Base-by-base conservation (phyloP, 2,888 invertebrate species). In the Taenaris catops region DNA sequence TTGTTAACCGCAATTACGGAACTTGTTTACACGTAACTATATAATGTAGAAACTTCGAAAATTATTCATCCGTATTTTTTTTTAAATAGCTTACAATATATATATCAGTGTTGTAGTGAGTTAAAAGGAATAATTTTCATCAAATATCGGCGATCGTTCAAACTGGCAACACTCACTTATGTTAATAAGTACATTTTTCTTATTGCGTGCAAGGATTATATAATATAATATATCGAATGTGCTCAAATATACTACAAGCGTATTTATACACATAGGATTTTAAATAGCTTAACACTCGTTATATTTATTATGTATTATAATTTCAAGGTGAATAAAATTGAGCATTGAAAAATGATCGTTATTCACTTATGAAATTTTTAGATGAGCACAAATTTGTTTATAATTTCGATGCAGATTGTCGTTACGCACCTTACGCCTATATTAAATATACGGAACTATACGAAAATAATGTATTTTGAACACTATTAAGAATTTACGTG, bases 1-100 rank as follows among this genome's bases (percentile, higher is more conserved):
- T 26, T 9, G 14, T 34, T 19, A 29, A 23, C 17, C 16, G 20
- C 12, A 31, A 6, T n/a, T n/a, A n/a, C n/a, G n/a, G 14, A 34
- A 32, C 18, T 24, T 14, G 7, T 34, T n/a, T n/a, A n/a, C n/a
- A n/a, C n/a, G n/a, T n/a, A n/a, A 8, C 11, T 26, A 16, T n/a
- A 16, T 14, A 26, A 25, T 43, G 44, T 40, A 44, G 34, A 44
- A 34, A 21, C 20, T 25, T 44, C 44, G 19, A 44, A 44, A 44
- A 44, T 34, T 44, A 44, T 26, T 18, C 31, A 12, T 12, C 14
- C 11, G 17, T 34, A 5, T 8, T 36, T 25, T n/a, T 20, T 19
- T 19, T 25, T 28, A 24, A 33, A 33, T 36, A 32, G 12, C 27
- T 27, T 35, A 28, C 33, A 33, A 36, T n/a, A n/a, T n/a, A 39